Evolutionary conservation across 2,888 invertebrate genomes (phyloP).

Genomic region (Anthophora plumipes): DNA sequence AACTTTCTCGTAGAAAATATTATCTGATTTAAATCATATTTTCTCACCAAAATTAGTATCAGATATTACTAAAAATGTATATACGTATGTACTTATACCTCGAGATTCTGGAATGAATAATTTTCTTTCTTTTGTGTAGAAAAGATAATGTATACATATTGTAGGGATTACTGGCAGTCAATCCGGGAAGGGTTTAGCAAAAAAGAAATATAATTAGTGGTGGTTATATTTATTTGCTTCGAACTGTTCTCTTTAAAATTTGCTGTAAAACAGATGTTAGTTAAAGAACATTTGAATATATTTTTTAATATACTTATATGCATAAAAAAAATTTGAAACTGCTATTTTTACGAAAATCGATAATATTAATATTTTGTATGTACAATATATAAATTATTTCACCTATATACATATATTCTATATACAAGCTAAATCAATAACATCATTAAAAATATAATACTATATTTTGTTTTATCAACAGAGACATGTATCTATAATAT

Average conservation of each 20-base stretch:
- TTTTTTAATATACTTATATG: slow-evolving; percentile 2
- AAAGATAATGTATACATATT: no score
- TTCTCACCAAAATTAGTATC: no score
- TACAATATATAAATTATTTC: background rate
- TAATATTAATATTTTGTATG: background rate
- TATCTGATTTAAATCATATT: no score
- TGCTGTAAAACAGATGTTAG: background rate
- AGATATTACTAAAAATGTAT: no score
- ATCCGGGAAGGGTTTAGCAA: no score
- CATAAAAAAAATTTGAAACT: background rate
- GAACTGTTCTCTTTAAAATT: background rate
- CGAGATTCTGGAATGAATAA: no score
- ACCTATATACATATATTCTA: background rate
- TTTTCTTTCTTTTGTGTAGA: no score
- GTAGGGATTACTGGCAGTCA: no score
- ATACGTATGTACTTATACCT: no score
- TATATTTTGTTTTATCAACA: slow-evolving; percentile 14
- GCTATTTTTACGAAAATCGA: background rate
- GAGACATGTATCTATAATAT: slow-evolving; percentile 3
- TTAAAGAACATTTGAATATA: slow-evolving; percentile 30
- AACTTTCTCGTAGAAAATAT: no score
- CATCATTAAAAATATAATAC: slow-evolving; percentile 25
- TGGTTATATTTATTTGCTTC: no score
- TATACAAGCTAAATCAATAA: slow-evolving; percentile 3
- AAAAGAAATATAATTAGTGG: no score